Evolutionary conservation across 2,797 vertebrate species (phyloP), one percentile per base, ranked within the genome.

Genomic region (Danionella dracula): DNA sequence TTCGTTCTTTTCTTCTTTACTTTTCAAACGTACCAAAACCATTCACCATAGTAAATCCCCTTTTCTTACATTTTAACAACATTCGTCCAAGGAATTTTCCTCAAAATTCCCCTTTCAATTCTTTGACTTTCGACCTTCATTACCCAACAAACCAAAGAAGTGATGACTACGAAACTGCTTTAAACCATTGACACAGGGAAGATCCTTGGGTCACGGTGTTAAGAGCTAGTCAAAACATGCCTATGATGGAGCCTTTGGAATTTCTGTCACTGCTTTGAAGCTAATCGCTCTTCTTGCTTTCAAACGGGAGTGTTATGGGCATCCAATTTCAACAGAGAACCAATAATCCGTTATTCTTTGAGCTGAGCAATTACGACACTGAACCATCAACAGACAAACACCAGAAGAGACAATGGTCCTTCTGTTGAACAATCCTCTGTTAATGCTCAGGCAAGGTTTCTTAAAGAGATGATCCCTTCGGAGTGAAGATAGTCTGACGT

Each of bases 401-500:
- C 15, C 8, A 27, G 15, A 9, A 29, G 15, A 50, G 44, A 46
- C 55, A 40, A 40, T 50, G 35, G 41, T 64, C 38, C 20, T 61
- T 50, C 56, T 55, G 51, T 38, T 45, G 19, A 41, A n/a, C n/a
- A 63, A 58, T 37, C 51, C 31, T 68, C 56, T 63, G 35, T 16
- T 70, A 61, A 68, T 34, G 63, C 37, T 55, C 62, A 62, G 73
- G 56, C 44, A 31, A 32, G 57, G 50, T 32, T 59, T 37, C n/a
- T n/a, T n/a, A n/a, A n/a, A n/a, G n/a, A n/a, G n/a, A n/a, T n/a
- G n/a, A n/a, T n/a, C 87, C 85, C 83, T 80, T 81, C 78, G 76
- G 74, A 83, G 74, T 69, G 84, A 77, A 86, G 79, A 69, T 66
- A 77, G 84, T 86, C 83, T 85, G 67, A 74, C 8, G 57, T 27